These are phyloP conservation scores for Polyodon spathula DNA, from an alignment of 2,113 vertebrate genomes.

Conservation along the genomic window DNA sequence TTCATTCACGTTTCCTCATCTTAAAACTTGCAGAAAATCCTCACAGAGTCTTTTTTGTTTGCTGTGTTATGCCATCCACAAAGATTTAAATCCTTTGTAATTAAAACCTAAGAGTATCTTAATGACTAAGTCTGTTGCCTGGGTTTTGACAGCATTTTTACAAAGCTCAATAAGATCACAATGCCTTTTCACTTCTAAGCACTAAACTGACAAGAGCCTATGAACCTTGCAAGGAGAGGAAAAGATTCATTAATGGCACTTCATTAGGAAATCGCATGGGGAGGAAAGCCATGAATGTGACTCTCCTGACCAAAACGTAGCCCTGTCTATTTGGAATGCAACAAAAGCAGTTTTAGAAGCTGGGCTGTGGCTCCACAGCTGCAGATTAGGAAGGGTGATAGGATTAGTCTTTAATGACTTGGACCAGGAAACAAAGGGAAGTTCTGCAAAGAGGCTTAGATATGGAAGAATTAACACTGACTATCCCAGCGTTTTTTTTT, in stretches of 20 bases:
- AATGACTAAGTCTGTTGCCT: conserved; percentile 56
- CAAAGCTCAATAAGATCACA: conserved; percentile 56
- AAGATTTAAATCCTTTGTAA: conserved; percentile 71
- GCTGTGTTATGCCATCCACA: conserved; percentile 70
- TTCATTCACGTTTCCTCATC: conserved; percentile 30
- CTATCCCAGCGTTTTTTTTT: conserved; percentile 54
- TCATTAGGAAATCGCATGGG: conserved; percentile 63
- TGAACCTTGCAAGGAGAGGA: conserved; percentile 57
- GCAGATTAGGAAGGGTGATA: conserved; percentile 73
- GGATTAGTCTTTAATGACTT: conserved; percentile 99
- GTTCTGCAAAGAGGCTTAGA: conserved; percentile 78
- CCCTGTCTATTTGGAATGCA: conserved; percentile 66
- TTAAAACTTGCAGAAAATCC: too few relatives aligned
- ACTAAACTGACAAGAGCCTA: conserved; percentile 62
- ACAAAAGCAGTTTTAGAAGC: conserved; percentile 78
- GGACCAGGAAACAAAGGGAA: conserved; percentile 83
- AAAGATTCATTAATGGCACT: conserved; percentile 79
- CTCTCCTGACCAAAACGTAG: conserved; percentile 60
- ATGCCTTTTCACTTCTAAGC: conserved; percentile 55
- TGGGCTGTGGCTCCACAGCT: conserved; percentile 66
- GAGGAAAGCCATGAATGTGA: conserved; percentile 54
- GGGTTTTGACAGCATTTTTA: conserved; percentile 66
- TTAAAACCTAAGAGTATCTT: conserved; percentile 63
- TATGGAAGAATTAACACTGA: conserved; percentile 73
- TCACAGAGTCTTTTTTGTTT: conserved; percentile 19